These are phyloP conservation scores for Trypoxylon attenuatum DNA, from an alignment of 2,888 invertebrate genomes.

Conservation along the genomic window DNA sequence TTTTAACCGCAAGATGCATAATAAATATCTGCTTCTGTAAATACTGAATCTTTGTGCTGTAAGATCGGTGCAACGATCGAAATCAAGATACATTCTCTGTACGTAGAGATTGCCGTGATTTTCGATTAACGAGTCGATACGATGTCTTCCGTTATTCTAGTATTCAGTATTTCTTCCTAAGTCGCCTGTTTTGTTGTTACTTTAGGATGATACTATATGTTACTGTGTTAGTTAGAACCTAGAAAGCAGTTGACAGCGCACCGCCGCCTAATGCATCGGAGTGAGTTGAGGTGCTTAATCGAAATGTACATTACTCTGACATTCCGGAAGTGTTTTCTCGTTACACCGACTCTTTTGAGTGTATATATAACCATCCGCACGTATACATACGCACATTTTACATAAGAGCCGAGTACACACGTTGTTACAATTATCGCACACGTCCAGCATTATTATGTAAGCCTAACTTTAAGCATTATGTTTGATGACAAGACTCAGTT, in stretches of 20 bases:
- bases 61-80: constrained; percentile 45
- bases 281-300: neutral
- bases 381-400: constrained; percentile 26
- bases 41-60: constrained; percentile 51
- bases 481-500: constrained; percentile 43
- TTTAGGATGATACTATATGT: too few species aligned
- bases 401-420: constrained; percentile 39
- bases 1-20: constrained; percentile 16
- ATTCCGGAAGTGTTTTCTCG: neutral
- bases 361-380: constrained; percentile 56
- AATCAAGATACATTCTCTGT: too few species aligned
- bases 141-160: too few species aligned
- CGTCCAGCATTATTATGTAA: constrained; percentile 51
- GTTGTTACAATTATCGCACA: constrained; percentile 49
- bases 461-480: constrained; percentile 52
- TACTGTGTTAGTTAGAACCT: neutral
- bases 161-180: too few species aligned
- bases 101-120: too few species aligned
- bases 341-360: constrained; percentile 48
- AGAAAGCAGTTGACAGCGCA: neutral
- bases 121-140: too few species aligned
- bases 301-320: neutral
- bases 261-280: neutral
- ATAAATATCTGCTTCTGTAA: constrained; percentile 52
- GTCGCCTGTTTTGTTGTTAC: too few species aligned